A percentile compares a stretch with the other conserved stretches of the same genome.
Evolutionary conservation across 2,888 invertebrate species (phyloP).

Genomic region (Osmoderma eremita): DNA sequence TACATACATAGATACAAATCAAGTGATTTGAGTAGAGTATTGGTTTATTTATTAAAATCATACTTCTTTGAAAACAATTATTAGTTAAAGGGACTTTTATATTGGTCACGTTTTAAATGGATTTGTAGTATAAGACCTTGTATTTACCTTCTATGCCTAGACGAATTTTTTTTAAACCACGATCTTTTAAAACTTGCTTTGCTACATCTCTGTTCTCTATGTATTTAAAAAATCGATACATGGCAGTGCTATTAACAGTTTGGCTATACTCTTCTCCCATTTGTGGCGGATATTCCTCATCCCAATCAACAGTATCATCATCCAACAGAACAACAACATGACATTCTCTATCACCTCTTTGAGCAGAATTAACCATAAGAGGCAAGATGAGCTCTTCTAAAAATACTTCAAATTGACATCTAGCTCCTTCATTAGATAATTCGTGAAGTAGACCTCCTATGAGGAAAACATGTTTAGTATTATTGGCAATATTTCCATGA

Average conservation of each 20-base stretch:
- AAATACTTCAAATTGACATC: slow-evolving; percentile 95
- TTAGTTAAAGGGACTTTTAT: no score
- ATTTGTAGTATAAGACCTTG: neutral
- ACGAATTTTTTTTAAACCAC: slow-evolving; percentile 97
- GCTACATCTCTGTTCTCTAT: slow-evolving; percentile 99
- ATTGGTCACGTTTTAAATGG: no score
- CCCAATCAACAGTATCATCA: slow-evolving; percentile 98
- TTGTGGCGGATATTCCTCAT: slow-evolving; percentile 98
- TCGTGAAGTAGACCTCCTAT: slow-evolving; percentile 94
- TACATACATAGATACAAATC: no score
- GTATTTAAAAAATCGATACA: slow-evolving; percentile 99
- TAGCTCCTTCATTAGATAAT: slow-evolving; percentile 98
- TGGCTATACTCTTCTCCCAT: slow-evolving; percentile 99
- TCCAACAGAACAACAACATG: slow-evolving; percentile 96
- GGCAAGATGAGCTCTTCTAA: slow-evolving; percentile 95
- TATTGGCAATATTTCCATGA: slow-evolving; percentile 22
- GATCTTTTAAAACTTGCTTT: slow-evolving; percentile 98
- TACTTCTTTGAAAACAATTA: no score
- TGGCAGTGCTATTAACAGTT: slow-evolving; percentile 93
- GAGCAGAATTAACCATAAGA: slow-evolving; percentile 92
- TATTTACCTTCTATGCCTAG: slow-evolving; percentile 88
- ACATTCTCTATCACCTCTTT: slow-evolving; percentile 96
- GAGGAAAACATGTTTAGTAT: slow-evolving; percentile 45
- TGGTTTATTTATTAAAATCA: no score
- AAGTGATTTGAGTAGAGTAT: no score